Conservation (phyloP, 1,140 invertebrate species). For the Sycobia sp. region DNA sequence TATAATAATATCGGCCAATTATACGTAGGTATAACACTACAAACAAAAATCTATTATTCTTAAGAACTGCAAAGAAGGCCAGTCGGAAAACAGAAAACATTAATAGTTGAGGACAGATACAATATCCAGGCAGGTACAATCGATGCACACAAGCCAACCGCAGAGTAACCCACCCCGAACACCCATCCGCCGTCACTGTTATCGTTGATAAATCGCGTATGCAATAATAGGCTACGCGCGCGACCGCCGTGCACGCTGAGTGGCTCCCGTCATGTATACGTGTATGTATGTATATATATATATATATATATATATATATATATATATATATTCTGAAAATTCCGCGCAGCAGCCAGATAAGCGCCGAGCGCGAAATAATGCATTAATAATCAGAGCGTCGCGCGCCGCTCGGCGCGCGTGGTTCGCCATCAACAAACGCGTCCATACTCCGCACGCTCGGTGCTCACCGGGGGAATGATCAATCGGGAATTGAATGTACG, state of each 20-base stretch:
- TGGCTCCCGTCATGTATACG: too few species aligned
- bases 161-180: slow-evolving; percentile 27
- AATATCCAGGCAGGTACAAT: too few species aligned
- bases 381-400: slow-evolving; percentile 30
- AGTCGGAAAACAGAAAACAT: too few species aligned
- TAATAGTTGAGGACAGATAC: too few species aligned
- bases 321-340: too few species aligned
- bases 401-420: background rate
- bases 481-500: slow-evolving; percentile 33
- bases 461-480: slow-evolving; percentile 17
- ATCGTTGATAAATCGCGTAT: slow-evolving; percentile 35
- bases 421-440: slow-evolving; percentile 8
- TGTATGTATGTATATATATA: too few species aligned
- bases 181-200: slow-evolving; percentile 35
- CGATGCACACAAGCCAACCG: too few species aligned
- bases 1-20: too few species aligned
- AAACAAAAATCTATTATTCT: too few species aligned
- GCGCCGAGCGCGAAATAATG: slow-evolving; percentile 28
- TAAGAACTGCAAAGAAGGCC: too few species aligned
- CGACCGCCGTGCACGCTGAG: background rate
- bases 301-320: too few species aligned
- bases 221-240: slow-evolving; percentile 18
- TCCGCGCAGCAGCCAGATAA: slow-evolving; percentile 21
- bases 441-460: background rate
- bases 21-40: too few species aligned